Evolutionary conservation across 37 sponge, comb jelly and placozoan genomes (phyloP), one percentile per base, ranked within the genome.

Genomic region (Beroe ovata): DNA sequence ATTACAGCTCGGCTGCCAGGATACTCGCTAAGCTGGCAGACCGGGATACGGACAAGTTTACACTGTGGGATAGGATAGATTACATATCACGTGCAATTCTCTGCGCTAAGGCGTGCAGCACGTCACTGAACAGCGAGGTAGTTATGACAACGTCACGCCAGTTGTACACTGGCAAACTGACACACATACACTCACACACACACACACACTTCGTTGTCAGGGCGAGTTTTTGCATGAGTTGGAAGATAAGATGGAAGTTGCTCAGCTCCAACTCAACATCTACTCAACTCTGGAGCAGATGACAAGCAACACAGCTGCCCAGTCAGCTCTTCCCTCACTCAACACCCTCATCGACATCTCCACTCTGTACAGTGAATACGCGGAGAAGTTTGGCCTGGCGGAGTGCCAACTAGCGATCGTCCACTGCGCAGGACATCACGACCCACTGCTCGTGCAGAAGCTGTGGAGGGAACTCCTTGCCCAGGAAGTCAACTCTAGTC

Each of bases 221-320:
- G 96, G 96, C 60, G 95, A 95, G 88, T 92, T 94, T 64, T 91
- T 97, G 8, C 96, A 97, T 71, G 95, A 97, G 37, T 90, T 95
- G 28, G 93, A 95, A 89, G 98, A 97, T 71, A 95, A 94, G 77
- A 91, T 97, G 93, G 98, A 97, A 66, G 98, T 97, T 69, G 71
- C 71, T 8, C 71, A 69, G 32, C 71, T 69, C 35, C 71, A 69
- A 28, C 71, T 69, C 71, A 36, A 29, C 36, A 69, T 69, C 71
- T 69, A 69, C 71, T 69, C 38, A 6, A 33, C 35, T 25, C 36
- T 69, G 38, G 71, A 69, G 38, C 71, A 69, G 38, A 29, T 69
- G 38, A 69, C 35, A 8, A 19, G 20, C 38, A 69, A 69, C 71
- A 6, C 8, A 14, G 38, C 71, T 21, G 71, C 38, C 20, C 38